Evolutionary conservation across 2,888 invertebrate species (phyloP).

Genomic region (Aquatica leii): DNA sequence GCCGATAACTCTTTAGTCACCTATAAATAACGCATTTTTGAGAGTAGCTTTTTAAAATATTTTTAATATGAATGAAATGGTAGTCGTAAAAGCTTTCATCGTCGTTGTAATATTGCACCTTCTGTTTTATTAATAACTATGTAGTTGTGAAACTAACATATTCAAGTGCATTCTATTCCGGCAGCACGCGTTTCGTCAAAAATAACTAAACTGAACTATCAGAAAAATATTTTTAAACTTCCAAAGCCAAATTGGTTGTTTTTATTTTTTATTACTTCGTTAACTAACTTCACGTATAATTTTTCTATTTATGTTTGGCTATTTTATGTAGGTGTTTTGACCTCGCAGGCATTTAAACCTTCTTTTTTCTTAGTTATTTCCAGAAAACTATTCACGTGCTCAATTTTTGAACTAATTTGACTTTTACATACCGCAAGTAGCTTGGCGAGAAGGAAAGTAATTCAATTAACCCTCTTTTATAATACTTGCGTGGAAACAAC

Average conservation of each 20-base stretch:
- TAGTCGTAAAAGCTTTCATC: conserved; percentile 2
- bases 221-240: conserved; percentile 10
- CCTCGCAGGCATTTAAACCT: conserved; percentile 3
- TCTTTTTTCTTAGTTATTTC: conserved; percentile 11
- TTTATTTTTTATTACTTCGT: conserved; percentile 3
- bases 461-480: no score
- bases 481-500: no score
- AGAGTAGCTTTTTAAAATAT: no score
- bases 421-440: no score
- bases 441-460: no score
- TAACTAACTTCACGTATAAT: conserved; percentile 4
- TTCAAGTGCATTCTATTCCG: conserved; percentile 11
- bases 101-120: conserved; percentile 11
- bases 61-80: no score
- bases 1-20: no score
- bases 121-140: neutral
- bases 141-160: neutral
- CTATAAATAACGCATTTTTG: no score
- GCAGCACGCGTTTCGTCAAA: conserved; percentile 4
- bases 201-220: neutral
- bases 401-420: no score
- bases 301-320: conserved; percentile 5
- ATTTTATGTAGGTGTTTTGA: conserved; percentile 10
- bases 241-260: neutral
- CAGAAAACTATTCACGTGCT: conserved; percentile 11